phyloP scores from a whole-genome alignment of 2,888 invertebrate genomes.

The Aporophyla nigra region DNA sequence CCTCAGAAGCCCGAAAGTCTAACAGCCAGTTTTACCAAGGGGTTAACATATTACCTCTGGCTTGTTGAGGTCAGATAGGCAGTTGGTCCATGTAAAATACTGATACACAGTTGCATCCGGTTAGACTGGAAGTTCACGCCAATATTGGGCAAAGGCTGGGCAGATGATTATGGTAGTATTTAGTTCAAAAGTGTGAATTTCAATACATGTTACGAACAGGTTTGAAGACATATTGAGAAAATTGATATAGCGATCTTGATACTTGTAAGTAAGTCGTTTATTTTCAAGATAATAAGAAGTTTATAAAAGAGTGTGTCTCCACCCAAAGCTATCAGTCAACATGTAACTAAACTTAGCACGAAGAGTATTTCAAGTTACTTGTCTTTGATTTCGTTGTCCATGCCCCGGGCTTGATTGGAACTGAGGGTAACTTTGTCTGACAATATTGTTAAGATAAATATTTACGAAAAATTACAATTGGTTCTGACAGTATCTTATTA shows the following conservation, averaged over 20 bases:
- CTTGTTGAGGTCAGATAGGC: too few relatives aligned
- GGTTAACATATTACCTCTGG: too few relatives aligned
- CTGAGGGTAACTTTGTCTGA: constrained; percentile 59
- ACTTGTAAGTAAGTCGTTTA: not conserved
- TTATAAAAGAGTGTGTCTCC: constrained; percentile 43
- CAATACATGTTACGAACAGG: not conserved
- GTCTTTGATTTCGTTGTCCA: constrained; percentile 69
- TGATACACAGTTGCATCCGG: too few relatives aligned
- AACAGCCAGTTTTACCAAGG: too few relatives aligned
- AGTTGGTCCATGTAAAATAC: too few relatives aligned
- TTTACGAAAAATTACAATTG: constrained; percentile 37
- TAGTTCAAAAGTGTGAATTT: not conserved
- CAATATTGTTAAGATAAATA: constrained; percentile 39
- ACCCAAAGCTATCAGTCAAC: constrained; percentile 45
- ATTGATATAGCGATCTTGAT: not conserved
- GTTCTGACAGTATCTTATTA: constrained; percentile 14
- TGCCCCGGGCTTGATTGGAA: constrained; percentile 66
- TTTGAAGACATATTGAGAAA: not conserved
- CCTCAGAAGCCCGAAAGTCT: too few relatives aligned
- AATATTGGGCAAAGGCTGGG: too few relatives aligned
- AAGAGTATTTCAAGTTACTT: constrained; percentile 62
- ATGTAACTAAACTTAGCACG: constrained; percentile 53
- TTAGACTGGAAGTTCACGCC: too few relatives aligned
- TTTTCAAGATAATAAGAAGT: not conserved
- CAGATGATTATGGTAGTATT: not conserved